phyloP scores from a whole-genome alignment of 2,113 vertebrate species.

The Rattus rattus region DNA sequence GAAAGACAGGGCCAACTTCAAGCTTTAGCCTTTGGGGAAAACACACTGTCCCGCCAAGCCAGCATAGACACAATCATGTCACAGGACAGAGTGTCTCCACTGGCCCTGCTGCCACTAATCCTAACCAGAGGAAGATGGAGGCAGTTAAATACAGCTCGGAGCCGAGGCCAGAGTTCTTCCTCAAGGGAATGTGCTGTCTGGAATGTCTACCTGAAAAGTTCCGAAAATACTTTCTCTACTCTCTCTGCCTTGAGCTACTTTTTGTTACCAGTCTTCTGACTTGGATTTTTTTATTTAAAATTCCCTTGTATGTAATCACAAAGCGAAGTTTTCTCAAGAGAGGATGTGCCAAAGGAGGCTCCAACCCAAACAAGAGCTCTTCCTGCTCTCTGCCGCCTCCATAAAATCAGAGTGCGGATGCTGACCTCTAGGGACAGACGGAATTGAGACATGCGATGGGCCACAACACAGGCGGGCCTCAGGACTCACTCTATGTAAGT shows the following conservation, averaged over 20 bases:
- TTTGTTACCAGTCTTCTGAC: background rate
- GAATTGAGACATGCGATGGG: background rate
- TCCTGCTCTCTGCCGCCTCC: background rate
- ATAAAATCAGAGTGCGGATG: background rate
- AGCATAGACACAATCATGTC: background rate
- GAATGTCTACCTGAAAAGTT: background rate
- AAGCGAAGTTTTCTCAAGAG: conserved; percentile 13
- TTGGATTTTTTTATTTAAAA: background rate
- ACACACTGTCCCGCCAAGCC: conserved; percentile 51
- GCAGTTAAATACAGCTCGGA: conserved; percentile 35
- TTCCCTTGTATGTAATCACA: background rate
- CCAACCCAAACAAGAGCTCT: background rate
- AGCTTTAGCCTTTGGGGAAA: conserved; percentile 78
- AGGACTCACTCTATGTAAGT: background rate
- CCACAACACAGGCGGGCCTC: too few species aligned
- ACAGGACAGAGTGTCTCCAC: background rate
- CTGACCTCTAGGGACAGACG: background rate
- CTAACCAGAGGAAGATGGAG: conserved; percentile 69
- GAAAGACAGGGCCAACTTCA: conserved; percentile 74
- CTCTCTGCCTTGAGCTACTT: conserved; percentile 31
- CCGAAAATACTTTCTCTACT: conserved; percentile 18
- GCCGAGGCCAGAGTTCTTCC: conserved; percentile 58
- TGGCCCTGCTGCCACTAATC: conserved; percentile 23
- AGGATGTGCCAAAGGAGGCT: background rate
- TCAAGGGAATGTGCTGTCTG: conserved; percentile 48